Conservation (phyloP, 2,113 vertebrate species). For the Bucco capensis region DNA sequence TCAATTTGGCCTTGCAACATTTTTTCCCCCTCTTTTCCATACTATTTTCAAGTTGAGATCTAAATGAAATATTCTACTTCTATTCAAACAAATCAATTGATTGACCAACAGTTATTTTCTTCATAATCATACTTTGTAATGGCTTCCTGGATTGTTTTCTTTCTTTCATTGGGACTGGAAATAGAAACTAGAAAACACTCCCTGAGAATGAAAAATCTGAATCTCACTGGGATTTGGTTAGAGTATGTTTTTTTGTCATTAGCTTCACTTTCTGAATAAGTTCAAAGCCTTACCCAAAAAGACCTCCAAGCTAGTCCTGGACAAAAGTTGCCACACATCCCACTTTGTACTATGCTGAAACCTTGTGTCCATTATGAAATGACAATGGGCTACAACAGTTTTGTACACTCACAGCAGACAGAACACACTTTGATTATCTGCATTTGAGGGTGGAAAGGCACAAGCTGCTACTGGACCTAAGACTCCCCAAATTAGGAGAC, state of each 20-base stretch:
- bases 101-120: slow-evolving; percentile 15
- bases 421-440: neutral
- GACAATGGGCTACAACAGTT: neutral
- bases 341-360: neutral
- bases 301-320: neutral
- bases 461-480: neutral
- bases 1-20: neutral
- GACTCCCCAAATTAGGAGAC: neutral
- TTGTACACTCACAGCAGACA: neutral
- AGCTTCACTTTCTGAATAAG: slow-evolving; percentile 11
- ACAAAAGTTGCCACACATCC: neutral
- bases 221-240: neutral
- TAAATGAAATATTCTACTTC: slow-evolving; percentile 9
- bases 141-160: neutral
- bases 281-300: neutral
- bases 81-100: neutral
- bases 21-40: neutral
- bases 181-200: neutral
- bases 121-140: neutral
- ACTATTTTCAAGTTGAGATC: slow-evolving; percentile 13
- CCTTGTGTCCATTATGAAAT: neutral
- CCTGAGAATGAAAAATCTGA: slow-evolving; percentile 5
- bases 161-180: slow-evolving; percentile 21
- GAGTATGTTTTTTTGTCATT: neutral
- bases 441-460: neutral